Conservation (phyloP, 2,888 invertebrate species). For the Listrodromus nycthemerus region DNA sequence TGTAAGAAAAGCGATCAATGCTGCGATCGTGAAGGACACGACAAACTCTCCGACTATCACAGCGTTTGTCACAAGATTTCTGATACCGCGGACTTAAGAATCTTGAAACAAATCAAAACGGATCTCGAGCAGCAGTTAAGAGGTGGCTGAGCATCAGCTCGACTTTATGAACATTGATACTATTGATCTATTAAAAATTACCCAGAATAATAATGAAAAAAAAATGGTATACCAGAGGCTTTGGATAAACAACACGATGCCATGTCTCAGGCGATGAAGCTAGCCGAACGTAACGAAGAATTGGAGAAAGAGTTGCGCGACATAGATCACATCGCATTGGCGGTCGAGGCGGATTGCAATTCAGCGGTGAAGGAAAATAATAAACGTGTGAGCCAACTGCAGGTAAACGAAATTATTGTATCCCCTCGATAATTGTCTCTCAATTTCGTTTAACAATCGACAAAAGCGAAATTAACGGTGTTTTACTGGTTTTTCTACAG, state of each 20-base stretch:
- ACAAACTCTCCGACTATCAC: slow-evolving; percentile 38
- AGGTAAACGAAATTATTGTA: slow-evolving; percentile 75
- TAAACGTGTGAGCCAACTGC: slow-evolving; percentile 84
- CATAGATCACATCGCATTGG: slow-evolving; percentile 90
- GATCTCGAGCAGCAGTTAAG: slow-evolving; percentile 86
- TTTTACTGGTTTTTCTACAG: slow-evolving; percentile 71
- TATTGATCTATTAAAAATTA: neutral
- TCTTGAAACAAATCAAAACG: slow-evolving; percentile 87
- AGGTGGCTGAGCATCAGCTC: slow-evolving; percentile 77
- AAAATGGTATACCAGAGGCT: slow-evolving; percentile 82
- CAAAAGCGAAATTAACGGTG: neutral
- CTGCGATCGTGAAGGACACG: slow-evolving; percentile 60
- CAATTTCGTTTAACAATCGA: neutral
- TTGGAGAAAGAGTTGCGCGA: slow-evolving; percentile 90
- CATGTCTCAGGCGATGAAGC: slow-evolving; percentile 90
- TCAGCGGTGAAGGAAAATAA: slow-evolving; percentile 88
- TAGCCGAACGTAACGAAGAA: slow-evolving; percentile 90
- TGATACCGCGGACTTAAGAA: slow-evolving; percentile 85
- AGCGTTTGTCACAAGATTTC: slow-evolving; percentile 54
- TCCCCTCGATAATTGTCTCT: neutral
- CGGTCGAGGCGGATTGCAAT: slow-evolving; percentile 92
- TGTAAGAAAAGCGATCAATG: slow-evolving; percentile 86
- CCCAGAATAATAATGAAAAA: neutral
- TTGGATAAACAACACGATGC: slow-evolving; percentile 92
- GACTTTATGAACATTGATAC: too few relatives aligned